Evolutionary conservation across 2,113 vertebrate species (phyloP).

Genomic region (Sarotherodon lohbergeri): DNA sequence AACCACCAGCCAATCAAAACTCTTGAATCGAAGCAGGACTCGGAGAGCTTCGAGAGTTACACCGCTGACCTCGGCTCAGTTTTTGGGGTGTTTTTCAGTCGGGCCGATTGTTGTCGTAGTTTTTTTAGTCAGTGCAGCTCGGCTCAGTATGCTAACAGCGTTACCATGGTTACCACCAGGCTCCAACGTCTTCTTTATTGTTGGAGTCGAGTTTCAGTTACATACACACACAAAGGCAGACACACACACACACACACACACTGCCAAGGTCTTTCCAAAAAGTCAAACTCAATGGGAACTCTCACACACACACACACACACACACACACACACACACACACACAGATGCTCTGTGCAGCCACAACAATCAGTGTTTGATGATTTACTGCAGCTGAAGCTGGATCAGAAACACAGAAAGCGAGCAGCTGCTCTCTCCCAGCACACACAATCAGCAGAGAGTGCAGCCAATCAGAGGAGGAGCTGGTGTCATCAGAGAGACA

Average conservation of each 20-base stretch:
- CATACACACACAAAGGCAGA: background rate
- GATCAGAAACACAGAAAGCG: background rate
- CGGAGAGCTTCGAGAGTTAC: background rate
- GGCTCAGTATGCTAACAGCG: background rate
- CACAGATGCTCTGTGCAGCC: background rate
- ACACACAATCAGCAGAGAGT: background rate
- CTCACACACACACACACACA: background rate
- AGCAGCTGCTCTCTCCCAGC: background rate
- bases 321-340: background rate
- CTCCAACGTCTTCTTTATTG: background rate
- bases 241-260: background rate
- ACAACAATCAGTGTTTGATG: constrained; percentile 5
- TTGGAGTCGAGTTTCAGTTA: background rate
- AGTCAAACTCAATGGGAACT: background rate
- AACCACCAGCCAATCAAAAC: background rate
- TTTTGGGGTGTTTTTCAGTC: background rate
- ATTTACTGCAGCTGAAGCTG: background rate
- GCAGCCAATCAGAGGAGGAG: background rate
- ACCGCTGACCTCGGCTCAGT: background rate
- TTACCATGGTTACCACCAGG: background rate
- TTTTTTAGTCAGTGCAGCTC: background rate
- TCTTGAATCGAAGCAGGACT: background rate
- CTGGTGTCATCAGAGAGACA: background rate
- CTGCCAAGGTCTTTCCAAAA: background rate
- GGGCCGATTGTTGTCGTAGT: background rate